Evolutionary conservation across 2,888 invertebrate species (phyloP), one percentile per base, ranked within the genome.

Genomic region (Dinocampus coccinellae): DNA sequence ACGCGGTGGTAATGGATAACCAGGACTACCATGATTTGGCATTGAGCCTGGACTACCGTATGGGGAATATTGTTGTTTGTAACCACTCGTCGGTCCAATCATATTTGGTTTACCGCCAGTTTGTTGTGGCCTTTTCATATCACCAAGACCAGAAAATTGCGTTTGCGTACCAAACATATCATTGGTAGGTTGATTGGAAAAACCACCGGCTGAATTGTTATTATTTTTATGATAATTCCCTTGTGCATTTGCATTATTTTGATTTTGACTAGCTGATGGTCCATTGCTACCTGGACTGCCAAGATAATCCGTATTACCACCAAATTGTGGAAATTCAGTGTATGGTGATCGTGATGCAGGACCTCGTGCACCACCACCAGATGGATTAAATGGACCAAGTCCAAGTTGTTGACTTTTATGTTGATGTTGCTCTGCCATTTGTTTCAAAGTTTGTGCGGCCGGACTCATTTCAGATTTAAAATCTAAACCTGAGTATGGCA

Each of bases 351-450:
- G 82, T 0, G 90, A 86, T 1, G 86, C 84, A 4, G 86, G 84
- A 24, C 85, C 84, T 33, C 86, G 79, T 89, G 91, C 85, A 3
- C 83, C 84, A 65, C 85, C 87, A 2, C 89, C 81, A 0, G 82
- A 80, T 55, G 88, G 89, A 76, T 89, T 90, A 78, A 90, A 90
- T 1, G 84, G 84, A 2, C 88, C 86, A 39, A 92, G 89, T 1
- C 93, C 93, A 85, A 93, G 89, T 78, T 92, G 87, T 75, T 89
- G 92, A 77, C 91, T 92, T 85, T 94, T 94, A 88, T 95, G 96
- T 88, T 97, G 97, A 88, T 97, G 97, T 87, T 97, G 97, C 86
- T 97, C 97, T 47, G 97, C 97, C 97, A 97, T 97, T 83, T 97
- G 97, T 86, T 97, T 97, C 66, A 98, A 89, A 0, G 97, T 97